Evolutionary conservation across 2,888 invertebrate genomes (phyloP).

Genomic region (Crepidodera aurea): DNA sequence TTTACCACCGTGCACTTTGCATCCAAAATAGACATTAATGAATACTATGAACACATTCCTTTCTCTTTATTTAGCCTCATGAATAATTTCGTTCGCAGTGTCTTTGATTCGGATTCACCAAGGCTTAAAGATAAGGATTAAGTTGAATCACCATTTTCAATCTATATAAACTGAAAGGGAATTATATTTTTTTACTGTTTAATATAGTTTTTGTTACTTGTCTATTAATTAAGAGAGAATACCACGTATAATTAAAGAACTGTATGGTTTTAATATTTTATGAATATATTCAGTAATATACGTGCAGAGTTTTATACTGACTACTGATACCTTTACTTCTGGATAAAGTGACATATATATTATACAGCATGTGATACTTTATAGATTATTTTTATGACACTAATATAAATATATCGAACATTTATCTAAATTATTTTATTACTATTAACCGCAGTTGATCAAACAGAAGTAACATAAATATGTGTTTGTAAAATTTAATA

Average conservation of each 20-base stretch:
- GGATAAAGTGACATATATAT: too few relatives aligned
- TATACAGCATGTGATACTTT: too few relatives aligned
- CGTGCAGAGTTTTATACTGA: too few relatives aligned
- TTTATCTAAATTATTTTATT: conserved; percentile 1
- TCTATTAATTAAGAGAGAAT: too few relatives aligned
- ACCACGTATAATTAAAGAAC: too few relatives aligned
- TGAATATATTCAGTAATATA: too few relatives aligned
- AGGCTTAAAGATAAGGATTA: conserved; percentile 2
- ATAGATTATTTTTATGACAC: neutral
- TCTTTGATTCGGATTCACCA: conserved; percentile 14
- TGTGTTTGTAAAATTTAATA: neutral
- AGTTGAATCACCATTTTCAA: neutral
- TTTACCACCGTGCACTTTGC: conserved; percentile 21
- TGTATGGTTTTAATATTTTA: too few relatives aligned
- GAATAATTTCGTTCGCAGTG: conserved; percentile 16
- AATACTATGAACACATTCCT: conserved; percentile 11
- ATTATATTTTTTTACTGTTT: neutral
- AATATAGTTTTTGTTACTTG: too few relatives aligned
- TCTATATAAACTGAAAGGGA: neutral
- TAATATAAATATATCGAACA: neutral
- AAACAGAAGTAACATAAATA: conserved; percentile 2
- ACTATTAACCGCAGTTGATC: neutral
- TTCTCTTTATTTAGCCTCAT: conserved; percentile 24
- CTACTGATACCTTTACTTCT: too few relatives aligned
- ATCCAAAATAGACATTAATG: conserved; percentile 21